Base-by-base conservation (phyloP, 2,888 invertebrate genomes). In the Oscheius onirici region DNA sequence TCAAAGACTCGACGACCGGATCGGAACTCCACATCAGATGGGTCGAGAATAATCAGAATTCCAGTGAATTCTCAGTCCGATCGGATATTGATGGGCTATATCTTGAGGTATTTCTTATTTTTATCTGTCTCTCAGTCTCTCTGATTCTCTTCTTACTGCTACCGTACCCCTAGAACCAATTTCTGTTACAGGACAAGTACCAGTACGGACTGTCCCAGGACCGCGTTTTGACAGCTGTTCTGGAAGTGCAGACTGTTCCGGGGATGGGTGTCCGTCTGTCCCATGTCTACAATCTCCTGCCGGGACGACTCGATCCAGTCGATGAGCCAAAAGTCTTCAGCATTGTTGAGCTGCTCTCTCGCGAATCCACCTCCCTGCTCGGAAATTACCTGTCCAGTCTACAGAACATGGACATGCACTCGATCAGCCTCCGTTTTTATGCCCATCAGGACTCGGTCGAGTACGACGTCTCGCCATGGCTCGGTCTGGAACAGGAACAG, bases 391-490 rank as follows among this genome's bases (percentile, higher is more conserved):
- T 85, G 15, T 72, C 70, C 15, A 54, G 69, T n/a, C 73, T 85
- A 28, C 72, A 81, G 40, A 57, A 65, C 10, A 69, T 79, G 8
- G 76, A 76, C 43, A 78, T 82, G 8, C 55, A 76, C 46, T 76
- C 69, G 22, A 44, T 81, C 10, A 77, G 77, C 3, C 69, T 83
- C 60, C 80, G 83, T 3, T 51, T 80, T 17, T 71, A 69, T n/a
- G 79, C 80, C 17, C 69, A 72, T 1, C 68, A 63, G n/a, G 78
- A 80, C 13, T 63, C 74, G 11, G 71, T 82, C 24, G 80, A 78
- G 55, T 82, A 80, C 61, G 79, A 80, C 60, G 75, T 83, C 22
- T 78, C 81, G 1, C 71, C 61, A 51, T 86, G 86, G 86, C 26
- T 72, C 17, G 83, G 80, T 8, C 60, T 86, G 8, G 83, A 84